Percentiles rank a stretch among this genome's conserved stretches.
phyloP scores from a whole-genome alignment of 2,888 invertebrate genomes.

The Clivina fossor region DNA sequence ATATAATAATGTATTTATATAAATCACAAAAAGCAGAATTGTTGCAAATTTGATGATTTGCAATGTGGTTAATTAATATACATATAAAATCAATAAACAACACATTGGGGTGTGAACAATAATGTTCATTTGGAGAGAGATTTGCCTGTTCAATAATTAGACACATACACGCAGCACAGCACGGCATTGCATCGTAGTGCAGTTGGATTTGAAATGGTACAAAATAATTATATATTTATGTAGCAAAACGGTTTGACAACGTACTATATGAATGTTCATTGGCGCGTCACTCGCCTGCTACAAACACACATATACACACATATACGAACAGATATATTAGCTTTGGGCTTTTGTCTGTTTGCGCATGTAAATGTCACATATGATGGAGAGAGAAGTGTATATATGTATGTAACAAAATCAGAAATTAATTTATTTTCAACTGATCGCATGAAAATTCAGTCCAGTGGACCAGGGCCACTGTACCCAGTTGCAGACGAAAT shows the following conservation, averaged over 20 bases:
- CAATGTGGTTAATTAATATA: too few species aligned
- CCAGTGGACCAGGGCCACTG: conserved; percentile 14
- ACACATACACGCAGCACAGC: too few species aligned
- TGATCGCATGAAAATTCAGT: conserved; percentile 23
- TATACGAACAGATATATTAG: too few species aligned
- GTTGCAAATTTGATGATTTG: too few species aligned
- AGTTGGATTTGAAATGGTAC: conserved; percentile 19
- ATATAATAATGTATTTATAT: too few species aligned
- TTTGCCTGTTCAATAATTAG: too few species aligned
- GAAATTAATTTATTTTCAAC: conserved; percentile 28
- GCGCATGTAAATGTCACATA: conserved; percentile 20
- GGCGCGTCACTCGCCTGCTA: background rate
- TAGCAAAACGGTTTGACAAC: conserved; percentile 16
- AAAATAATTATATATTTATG: conserved; percentile 26
- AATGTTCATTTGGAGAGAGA: conserved; percentile 20
- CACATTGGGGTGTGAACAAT: conserved; percentile 18
- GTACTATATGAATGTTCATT: background rate
- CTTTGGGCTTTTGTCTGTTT: too few species aligned
- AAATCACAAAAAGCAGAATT: too few species aligned
- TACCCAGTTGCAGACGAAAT: too few species aligned
- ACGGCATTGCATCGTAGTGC: too few species aligned
- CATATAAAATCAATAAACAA: conserved; percentile 21
- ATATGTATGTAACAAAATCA: conserved; percentile 29
- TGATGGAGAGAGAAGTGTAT: too few species aligned
- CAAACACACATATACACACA: too few species aligned